Conservation (phyloP, 1,140 invertebrate species). For the Brachionus rotundiformis region DNA sequence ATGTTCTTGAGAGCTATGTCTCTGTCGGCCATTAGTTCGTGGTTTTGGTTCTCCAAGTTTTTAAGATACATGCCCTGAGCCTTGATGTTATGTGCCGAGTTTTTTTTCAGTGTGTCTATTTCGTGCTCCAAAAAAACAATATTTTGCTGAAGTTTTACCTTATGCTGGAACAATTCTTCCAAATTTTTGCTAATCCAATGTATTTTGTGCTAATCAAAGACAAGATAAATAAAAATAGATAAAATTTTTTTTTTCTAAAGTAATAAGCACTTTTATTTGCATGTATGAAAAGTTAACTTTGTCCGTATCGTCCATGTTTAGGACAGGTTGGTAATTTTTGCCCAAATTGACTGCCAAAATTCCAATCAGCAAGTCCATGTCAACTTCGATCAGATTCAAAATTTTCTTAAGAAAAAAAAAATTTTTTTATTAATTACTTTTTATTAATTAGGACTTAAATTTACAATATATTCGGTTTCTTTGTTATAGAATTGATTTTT, state of each 20-base stretch:
- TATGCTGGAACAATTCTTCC: slow-evolving; percentile 43
- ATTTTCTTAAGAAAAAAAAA: slow-evolving; percentile 43
- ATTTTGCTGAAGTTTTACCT: slow-evolving; percentile 40
- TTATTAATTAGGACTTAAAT: too few relatives aligned
- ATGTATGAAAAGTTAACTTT: slow-evolving; percentile 16
- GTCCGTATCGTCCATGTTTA: slow-evolving; percentile 29
- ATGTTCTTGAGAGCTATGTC: slow-evolving; percentile 36
- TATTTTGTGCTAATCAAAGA: slow-evolving; percentile 29
- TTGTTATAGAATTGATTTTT: slow-evolving; percentile 50
- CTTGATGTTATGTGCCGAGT: slow-evolving; percentile 34
- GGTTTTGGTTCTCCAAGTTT: slow-evolving; percentile 49
- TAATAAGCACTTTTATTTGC: slow-evolving; percentile 5
- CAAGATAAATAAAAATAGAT: too few relatives aligned
- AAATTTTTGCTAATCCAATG: slow-evolving; percentile 40
- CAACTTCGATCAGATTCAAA: slow-evolving; percentile 33
- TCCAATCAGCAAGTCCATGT: slow-evolving; percentile 21
- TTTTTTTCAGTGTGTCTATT: slow-evolving; percentile 39
- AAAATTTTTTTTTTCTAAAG: neutral
- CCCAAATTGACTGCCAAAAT: slow-evolving; percentile 8
- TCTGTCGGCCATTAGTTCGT: slow-evolving; percentile 35
- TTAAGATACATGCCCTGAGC: slow-evolving; percentile 6
- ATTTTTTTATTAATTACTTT: too few relatives aligned
- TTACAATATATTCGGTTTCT: slow-evolving; percentile 51
- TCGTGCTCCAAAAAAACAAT: slow-evolving; percentile 44
- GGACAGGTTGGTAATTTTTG: slow-evolving; percentile 29